Base-by-base conservation (phyloP, 2,113 vertebrate genomes). In the Orientallactaga bullata region DNA sequence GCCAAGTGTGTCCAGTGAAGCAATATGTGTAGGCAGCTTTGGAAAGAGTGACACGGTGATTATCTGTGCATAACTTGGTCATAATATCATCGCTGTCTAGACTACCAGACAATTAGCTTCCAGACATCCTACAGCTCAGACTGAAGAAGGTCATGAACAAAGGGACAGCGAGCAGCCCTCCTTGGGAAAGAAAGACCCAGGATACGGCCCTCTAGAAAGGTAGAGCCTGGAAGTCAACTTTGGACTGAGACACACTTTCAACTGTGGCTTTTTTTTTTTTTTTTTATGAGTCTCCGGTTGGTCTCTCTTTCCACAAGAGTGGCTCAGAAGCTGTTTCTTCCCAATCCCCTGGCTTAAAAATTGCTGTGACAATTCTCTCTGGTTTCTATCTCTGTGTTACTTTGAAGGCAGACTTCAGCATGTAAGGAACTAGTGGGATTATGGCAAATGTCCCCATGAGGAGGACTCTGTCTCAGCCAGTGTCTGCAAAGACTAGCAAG, bases 81-180 rank as follows among this genome's bases (percentile, higher is more conserved):
- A 98, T 98, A 98, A 97, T 98, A 97, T 98, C 98, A 98, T 98
- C 98, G 96, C 97, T 66, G 98, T 98, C 98, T 98, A 98, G 98
- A 98, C 98, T 98, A 92, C 96, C 95, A 97, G 98, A 98, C 98
- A 98, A 98, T 98, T 98, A 98, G 97, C 97, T 98, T 97, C 97
- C 98, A 98, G 98, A 98, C 98, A 98, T 97, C 95, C 97, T 94
- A 92, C 94, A 97, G 98, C 94, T 97, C 97, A 97, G 97, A 97
- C 97, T 94, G 97, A 98, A 94, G 94, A 98, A 95, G 80, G 95
- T 66, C 85, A 71, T 93, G 89, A 78, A 84, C 85, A 89, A 78
- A 81, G 51, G 7, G 60, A 90, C 58, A 84, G 82, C n/a, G 77
- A 61, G 69, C 6, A 73, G n/a, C 16, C 32, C 82, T 71, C 0